Evolutionary conservation across 1,140 invertebrate genomes (phyloP), one percentile per base, ranked within the genome.

Genomic region (Drosophila pallidifrons): DNA sequence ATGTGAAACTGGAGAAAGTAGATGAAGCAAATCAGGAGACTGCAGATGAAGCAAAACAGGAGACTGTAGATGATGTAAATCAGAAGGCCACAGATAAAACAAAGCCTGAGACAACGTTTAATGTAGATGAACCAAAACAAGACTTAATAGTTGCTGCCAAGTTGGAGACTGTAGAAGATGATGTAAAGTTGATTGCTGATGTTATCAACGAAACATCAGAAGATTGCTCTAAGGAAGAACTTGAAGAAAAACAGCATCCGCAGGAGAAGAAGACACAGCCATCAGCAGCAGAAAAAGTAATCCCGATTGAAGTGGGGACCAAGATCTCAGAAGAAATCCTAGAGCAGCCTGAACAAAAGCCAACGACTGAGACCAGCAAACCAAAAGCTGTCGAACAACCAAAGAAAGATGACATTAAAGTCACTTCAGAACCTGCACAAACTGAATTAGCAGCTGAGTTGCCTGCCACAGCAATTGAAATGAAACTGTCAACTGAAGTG

Each of bases 291-390:
- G n/a, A 10, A 15, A 25, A 32, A 46, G 7, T 11, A 10, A 57
- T 47, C 20, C 2, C 15, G 28, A 11, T 8, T 5, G 1, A 15
- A 35, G 1, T 8, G 8, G 8, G 6, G 1, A 54, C n/a, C 2
- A 30, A 35, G 5, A 13, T 7, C 5, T 13, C 41, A n/a, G n/a
- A 43, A 6, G n/a, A 43, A 43, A 43, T 43, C 11, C 11, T 13
- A 43, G n/a, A 43, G n/a, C 41, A 43, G 1, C 41, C 4, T 1
- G n/a, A 7, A 13, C 5, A 43, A 43, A 43, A 43, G 41, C 5
- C 41, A 43, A 3, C 11, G n/a, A 54, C 30, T 54, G 51, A 32
- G 7, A 15, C 5, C n/a, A 54, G 28, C 51, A 54, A 54, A 15
- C 2, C 7, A 13, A 32, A 2, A 25, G 20, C 20, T 30, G 11